phyloP scores from a whole-genome alignment of 1,140 invertebrate genomes.

The Listronotus bonariensis region DNA sequence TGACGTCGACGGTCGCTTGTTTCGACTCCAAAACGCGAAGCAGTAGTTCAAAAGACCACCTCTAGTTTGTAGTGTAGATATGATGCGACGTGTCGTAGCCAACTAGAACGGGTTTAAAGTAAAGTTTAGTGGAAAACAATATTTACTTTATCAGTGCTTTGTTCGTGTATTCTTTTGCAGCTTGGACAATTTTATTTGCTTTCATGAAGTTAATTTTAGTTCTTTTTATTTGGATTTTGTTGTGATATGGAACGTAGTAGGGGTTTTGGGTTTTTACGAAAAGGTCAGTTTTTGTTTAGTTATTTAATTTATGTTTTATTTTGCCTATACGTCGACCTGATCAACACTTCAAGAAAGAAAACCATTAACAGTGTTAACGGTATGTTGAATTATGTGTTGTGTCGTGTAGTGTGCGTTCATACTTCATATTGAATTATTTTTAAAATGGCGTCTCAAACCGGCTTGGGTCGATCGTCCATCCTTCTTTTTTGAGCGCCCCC shows the following conservation, averaged over 20 bases:
- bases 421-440: not conserved
- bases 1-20: slow-evolving; percentile 1
- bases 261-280: slow-evolving; percentile 56
- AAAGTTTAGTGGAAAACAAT: too few relatives aligned
- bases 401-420: slow-evolving; percentile 7
- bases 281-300: slow-evolving; percentile 54
- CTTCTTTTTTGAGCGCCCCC: slow-evolving; percentile 10
- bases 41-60: slow-evolving; percentile 11
- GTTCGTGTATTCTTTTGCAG: too few relatives aligned
- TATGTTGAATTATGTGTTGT: slow-evolving; percentile 30
- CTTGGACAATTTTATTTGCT: slow-evolving; percentile 22
- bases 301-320: slow-evolving; percentile 40
- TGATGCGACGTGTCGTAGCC: not conserved
- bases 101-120: too few relatives aligned
- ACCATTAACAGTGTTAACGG: slow-evolving; percentile 11
- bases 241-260: slow-evolving; percentile 54
- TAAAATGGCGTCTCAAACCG: slow-evolving; percentile 24
- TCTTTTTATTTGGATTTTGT: slow-evolving; percentile 44
- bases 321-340: slow-evolving; percentile 18
- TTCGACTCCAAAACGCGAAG: not conserved
- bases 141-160: too few relatives aligned
- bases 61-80: slow-evolving; percentile 5
- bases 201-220: slow-evolving; percentile 42
- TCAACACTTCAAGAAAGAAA: slow-evolving; percentile 8
- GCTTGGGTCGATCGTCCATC: slow-evolving; percentile 12